Percentiles rank a stretch among this genome's conserved stretches.
Conservation (phyloP, 2,888 invertebrate species). For the Melieria omissa region DNA sequence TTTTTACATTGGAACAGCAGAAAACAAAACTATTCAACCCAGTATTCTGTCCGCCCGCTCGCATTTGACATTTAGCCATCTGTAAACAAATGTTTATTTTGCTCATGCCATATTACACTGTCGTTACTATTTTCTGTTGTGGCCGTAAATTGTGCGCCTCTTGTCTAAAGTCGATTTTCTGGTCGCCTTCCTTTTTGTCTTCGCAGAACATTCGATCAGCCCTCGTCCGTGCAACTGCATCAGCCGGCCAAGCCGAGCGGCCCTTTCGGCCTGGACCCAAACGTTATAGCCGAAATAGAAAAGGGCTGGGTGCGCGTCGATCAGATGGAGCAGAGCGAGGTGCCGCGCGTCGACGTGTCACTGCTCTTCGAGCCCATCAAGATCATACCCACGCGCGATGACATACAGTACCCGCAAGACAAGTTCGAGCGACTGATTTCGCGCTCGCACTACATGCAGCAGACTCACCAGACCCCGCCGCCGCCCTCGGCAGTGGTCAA, state of each 20-base stretch:
- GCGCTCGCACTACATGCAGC: constrained; percentile 57
- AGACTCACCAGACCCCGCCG: constrained; percentile 55
- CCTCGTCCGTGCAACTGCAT: constrained; percentile 59
- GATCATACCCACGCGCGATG: constrained; percentile 69
- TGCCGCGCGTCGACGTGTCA: constrained; percentile 61
- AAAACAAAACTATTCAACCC: too few species aligned
- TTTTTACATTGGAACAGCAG: too few species aligned
- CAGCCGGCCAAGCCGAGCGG: constrained; percentile 71
- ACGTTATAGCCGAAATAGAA: constrained; percentile 78
- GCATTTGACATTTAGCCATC: too few species aligned
- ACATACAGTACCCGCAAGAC: constrained; percentile 65
- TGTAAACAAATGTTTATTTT: too few species aligned
- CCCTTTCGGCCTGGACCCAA: constrained; percentile 82
- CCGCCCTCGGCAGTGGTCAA: constrained; percentile 47
- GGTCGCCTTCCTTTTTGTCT: neutral
- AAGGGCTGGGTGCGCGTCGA: constrained; percentile 65
- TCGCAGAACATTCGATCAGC: constrained; percentile 57
- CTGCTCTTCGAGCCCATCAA: constrained; percentile 68
- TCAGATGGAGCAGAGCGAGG: constrained; percentile 66
- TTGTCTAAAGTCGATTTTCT: too few species aligned
- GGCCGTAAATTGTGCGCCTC: too few species aligned
- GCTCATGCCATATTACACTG: too few species aligned
- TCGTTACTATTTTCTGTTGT: too few species aligned
- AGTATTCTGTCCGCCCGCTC: too few species aligned
- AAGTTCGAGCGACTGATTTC: constrained; percentile 62